Conservation (phyloP, 2,888 invertebrate species). For the Brachylomia viminalis region DNA sequence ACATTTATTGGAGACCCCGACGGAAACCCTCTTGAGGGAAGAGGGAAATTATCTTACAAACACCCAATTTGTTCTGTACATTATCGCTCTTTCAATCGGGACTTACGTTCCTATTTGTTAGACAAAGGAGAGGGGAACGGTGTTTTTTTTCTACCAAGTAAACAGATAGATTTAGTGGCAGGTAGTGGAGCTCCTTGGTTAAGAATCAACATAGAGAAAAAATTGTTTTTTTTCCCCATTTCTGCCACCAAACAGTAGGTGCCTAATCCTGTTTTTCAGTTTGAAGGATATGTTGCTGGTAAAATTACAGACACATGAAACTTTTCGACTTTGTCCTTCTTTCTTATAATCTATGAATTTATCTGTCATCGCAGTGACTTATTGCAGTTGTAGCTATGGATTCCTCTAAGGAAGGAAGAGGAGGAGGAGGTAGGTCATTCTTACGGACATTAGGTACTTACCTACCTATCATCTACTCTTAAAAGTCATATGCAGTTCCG, state of each 20-base stretch:
- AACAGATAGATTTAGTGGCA: slow-evolving; percentile 12
- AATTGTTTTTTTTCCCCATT: not conserved
- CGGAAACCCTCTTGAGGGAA: slow-evolving; percentile 50
- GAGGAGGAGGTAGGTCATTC: too few species aligned
- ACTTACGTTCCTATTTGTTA: slow-evolving; percentile 44
- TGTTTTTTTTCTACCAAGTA: not conserved
- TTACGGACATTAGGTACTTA: too few species aligned
- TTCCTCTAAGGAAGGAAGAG: too few species aligned
- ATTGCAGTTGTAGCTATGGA: too few species aligned
- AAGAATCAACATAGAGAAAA: not conserved
- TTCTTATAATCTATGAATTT: too few species aligned
- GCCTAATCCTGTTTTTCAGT: not conserved
- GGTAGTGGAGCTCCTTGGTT: not conserved
- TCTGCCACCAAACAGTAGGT: not conserved
- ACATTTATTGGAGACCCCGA: slow-evolving; percentile 60
- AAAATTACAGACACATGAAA: not conserved
- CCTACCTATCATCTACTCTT: too few species aligned
- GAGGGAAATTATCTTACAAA: slow-evolving; percentile 60
- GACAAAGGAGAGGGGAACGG: not conserved
- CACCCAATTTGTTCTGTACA: slow-evolving; percentile 59
- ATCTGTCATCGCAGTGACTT: too few species aligned
- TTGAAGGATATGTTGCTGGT: not conserved
- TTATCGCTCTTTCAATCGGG: slow-evolving; percentile 42
- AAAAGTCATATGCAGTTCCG: too few species aligned
- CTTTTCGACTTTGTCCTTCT: not conserved